phyloP scores from a whole-genome alignment of 2,888 invertebrate genomes.

The Dichetophora obliterata region DNA sequence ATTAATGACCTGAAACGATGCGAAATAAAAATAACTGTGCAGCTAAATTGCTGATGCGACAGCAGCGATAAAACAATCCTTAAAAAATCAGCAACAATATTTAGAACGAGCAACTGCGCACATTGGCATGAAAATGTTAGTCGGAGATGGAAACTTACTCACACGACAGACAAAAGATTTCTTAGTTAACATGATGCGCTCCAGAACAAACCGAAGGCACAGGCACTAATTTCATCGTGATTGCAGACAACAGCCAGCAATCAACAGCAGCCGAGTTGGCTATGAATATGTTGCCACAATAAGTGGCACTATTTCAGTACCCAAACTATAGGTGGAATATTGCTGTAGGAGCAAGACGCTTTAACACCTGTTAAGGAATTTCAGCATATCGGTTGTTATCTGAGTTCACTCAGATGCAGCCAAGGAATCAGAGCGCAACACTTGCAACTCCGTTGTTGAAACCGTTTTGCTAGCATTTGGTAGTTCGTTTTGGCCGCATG shows the following conservation, averaged over 20 bases:
- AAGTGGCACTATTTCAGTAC: background rate
- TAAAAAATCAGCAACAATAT: background rate
- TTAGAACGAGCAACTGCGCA: no score
- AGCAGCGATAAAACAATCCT: conserved; percentile 15
- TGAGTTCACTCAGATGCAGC: background rate
- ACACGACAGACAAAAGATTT: conserved; percentile 9
- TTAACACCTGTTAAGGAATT: conserved; percentile 28
- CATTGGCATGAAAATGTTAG: background rate
- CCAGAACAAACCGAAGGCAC: background rate
- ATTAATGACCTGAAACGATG: background rate
- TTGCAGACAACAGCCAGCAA: conserved; percentile 13
- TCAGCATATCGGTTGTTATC: conserved; percentile 27
- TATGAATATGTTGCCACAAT: background rate
- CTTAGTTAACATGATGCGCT: background rate
- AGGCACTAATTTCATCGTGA: conserved; percentile 23
- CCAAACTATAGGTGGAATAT: background rate
- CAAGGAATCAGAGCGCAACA: conserved; percentile 8
- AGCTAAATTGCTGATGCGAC: conserved; percentile 21
- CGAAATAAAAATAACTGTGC: conserved; percentile 15
- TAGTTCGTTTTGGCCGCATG: conserved; percentile 1
- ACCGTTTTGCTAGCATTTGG: conserved; percentile 1
- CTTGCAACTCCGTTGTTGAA: background rate
- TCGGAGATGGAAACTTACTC: background rate
- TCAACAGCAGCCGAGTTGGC: background rate
- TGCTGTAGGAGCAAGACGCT: background rate